These are phyloP conservation scores for Dromaius novaehollandiae DNA, from an alignment of 2,113 vertebrate species.

Conservation along the genomic window DNA sequence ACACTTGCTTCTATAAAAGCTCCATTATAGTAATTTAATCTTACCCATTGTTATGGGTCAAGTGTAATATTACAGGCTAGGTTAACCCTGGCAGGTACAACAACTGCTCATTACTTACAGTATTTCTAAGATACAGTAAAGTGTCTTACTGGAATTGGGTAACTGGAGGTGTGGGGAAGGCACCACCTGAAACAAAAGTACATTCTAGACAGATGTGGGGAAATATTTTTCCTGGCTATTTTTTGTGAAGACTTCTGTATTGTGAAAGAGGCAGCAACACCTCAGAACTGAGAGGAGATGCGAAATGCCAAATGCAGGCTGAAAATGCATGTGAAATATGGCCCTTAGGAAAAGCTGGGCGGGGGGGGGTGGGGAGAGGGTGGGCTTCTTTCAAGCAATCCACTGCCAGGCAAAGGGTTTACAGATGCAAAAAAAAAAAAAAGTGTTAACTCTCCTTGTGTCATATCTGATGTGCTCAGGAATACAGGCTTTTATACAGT, in stretches of 20 bases:
- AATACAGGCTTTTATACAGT: not conserved
- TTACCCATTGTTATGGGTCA: not conserved
- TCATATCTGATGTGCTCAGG: not conserved
- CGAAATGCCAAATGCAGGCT: not conserved
- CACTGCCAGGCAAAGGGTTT: not conserved
- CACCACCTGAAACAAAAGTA: not conserved
- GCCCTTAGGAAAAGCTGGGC: not conserved
- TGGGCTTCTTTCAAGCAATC: not conserved
- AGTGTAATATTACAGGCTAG: not conserved
- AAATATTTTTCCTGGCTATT: slow-evolving; percentile 13
- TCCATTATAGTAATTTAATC: not conserved
- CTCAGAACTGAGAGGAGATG: slow-evolving; percentile 1
- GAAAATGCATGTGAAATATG: not conserved
- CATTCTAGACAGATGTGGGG: not conserved
- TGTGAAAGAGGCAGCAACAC: not conserved
- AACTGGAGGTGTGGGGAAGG: not conserved
- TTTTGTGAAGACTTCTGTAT: slow-evolving; percentile 6
- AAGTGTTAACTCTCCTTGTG: not conserved
- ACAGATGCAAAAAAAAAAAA: not conserved
- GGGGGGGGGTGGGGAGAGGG: not conserved
- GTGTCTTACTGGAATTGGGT: not conserved
- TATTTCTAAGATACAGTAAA: not conserved
- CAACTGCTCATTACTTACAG: not conserved
- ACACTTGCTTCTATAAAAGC: not conserved
- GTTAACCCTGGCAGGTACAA: not conserved